A percentile compares a stretch with the other conserved stretches of the same genome.
Conservation (phyloP, 1,140 invertebrate genomes). For the Ectropis grisescens region DNA sequence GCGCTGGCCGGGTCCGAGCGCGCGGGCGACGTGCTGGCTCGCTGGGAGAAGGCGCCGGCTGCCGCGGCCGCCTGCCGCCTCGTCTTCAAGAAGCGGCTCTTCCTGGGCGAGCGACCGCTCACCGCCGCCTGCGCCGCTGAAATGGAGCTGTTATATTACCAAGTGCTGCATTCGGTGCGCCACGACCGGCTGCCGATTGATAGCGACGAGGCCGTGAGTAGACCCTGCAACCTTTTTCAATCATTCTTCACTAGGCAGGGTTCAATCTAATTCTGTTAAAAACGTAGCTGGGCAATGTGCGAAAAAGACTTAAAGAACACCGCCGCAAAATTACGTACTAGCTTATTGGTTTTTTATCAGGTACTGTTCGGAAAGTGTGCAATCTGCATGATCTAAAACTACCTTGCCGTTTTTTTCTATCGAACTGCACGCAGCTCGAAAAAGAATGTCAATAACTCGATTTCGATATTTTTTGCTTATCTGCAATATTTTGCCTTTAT, state of each 20-base stretch:
- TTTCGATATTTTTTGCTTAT: too few species aligned
- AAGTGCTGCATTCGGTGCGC: slow-evolving; percentile 90
- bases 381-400: too few species aligned
- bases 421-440: too few species aligned
- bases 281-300: too few species aligned
- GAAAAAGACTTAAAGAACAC: too few species aligned
- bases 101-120: slow-evolving; percentile 82
- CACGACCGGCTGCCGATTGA: slow-evolving; percentile 92
- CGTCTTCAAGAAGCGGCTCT: slow-evolving; percentile 93
- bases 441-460: too few species aligned
- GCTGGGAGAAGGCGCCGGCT: slow-evolving; percentile 90
- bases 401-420: too few species aligned
- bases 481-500: too few species aligned
- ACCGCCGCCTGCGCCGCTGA: slow-evolving; percentile 89
- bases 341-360: too few species aligned
- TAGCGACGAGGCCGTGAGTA: slow-evolving; percentile 91
- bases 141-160: slow-evolving; percentile 96
- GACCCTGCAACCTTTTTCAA: background rate
- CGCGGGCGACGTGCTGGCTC: slow-evolving; percentile 93
- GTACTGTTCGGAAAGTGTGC: too few species aligned
- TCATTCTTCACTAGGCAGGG: background rate
- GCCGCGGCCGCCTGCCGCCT: slow-evolving; percentile 74
- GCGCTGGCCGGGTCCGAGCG: slow-evolving; percentile 89
- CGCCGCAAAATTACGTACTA: too few species aligned
- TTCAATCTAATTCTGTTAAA: too few species aligned